These are phyloP conservation scores for Cyclophora albipunctata DNA, from an alignment of 2,888 invertebrate genomes.

Conservation along the genomic window DNA sequence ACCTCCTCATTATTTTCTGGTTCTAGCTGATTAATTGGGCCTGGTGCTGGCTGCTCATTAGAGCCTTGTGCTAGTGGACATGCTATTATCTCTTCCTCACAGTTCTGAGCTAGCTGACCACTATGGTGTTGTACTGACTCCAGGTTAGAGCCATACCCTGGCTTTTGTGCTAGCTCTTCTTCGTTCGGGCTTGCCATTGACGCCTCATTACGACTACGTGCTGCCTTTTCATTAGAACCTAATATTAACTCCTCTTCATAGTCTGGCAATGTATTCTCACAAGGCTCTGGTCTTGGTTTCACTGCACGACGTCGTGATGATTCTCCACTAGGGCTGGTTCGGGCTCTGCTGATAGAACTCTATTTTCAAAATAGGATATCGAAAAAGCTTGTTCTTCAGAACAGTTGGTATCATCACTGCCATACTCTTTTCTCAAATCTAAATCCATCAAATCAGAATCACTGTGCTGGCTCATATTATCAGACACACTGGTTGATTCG, in stretches of 20 bases:
- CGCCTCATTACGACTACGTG: conserved; percentile 3
- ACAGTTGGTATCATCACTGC: too few relatives aligned
- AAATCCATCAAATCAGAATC: too few relatives aligned
- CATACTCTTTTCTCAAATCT: too few relatives aligned
- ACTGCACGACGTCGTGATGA: too few relatives aligned
- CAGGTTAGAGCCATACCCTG: conserved; percentile 3
- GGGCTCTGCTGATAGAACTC: too few relatives aligned
- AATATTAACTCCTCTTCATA: conserved; percentile 1
- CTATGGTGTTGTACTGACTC: conserved; percentile 4
- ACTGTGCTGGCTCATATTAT: too few relatives aligned
- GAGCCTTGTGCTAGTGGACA: conserved; percentile 4
- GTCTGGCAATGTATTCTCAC: too few relatives aligned
- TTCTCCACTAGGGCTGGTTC: too few relatives aligned
- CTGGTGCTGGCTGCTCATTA: conserved; percentile 4
- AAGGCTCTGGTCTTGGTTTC: too few relatives aligned
- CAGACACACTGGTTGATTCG: too few relatives aligned
- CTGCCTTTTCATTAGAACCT: conserved; percentile 4
- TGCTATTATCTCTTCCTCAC: conserved; percentile 4
- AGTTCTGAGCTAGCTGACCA: conserved; percentile 4
- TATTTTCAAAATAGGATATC: too few relatives aligned
- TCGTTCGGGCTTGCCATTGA: conserved; percentile 4
- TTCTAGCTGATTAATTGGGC: conserved; percentile 4
- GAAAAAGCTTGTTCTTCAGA: too few relatives aligned
- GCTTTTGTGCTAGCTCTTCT: conserved; percentile 4
- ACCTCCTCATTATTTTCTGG: conserved; percentile 3